Evolutionary conservation across 2,113 vertebrate species (phyloP).

Genomic region (Hucho hucho): DNA sequence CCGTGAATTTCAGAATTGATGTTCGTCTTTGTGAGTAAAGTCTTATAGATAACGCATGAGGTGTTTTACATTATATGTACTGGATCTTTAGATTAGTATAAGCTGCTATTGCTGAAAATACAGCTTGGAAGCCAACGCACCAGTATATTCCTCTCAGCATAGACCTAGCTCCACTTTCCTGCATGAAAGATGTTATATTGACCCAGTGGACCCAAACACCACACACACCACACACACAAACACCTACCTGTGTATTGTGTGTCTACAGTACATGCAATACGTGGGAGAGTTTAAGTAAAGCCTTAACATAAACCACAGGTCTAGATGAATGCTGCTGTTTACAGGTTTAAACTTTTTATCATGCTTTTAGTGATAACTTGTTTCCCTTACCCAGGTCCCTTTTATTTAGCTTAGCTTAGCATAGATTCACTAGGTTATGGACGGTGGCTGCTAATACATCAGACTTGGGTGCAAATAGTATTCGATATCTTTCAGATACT

Average conservation of each 20-base stretch:
- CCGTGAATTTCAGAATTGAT: too few relatives aligned
- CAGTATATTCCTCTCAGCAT: neutral
- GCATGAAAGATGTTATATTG: neutral
- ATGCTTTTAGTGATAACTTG: neutral
- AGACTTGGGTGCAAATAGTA: too few relatives aligned
- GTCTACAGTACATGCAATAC: neutral
- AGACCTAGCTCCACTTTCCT: neutral
- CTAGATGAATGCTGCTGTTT: neutral
- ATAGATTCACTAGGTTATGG: too few relatives aligned
- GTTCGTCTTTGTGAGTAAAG: too few relatives aligned
- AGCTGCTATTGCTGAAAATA: neutral
- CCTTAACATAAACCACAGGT: neutral
- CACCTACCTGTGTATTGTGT: neutral
- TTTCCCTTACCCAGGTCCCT: neutral
- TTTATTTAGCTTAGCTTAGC: neutral
- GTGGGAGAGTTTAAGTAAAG: neutral
- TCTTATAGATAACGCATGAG: too few relatives aligned
- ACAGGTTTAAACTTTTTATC: neutral
- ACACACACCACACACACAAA: too few relatives aligned
- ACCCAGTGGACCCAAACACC: neutral
- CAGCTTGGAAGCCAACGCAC: neutral
- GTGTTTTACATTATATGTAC: neutral
- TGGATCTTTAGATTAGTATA: neutral
- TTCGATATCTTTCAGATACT: too few relatives aligned
- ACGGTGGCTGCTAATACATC: too few relatives aligned